Evolutionary conservation across 2,888 invertebrate genomes (phyloP).

Genomic region (Microplitis manilae): DNA sequence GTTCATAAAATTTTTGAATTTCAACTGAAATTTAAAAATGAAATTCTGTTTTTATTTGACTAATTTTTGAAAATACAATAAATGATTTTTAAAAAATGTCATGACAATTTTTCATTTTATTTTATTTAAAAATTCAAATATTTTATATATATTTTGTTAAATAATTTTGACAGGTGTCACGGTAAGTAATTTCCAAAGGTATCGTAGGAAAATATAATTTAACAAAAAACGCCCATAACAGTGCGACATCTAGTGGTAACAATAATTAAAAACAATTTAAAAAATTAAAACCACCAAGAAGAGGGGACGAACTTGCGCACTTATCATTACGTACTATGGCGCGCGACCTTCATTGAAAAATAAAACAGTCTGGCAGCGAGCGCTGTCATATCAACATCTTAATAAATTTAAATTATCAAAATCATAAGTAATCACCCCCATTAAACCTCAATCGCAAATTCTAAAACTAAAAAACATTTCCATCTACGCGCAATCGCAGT

Average conservation of each 20-base stretch:
- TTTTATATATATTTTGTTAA: too few relatives aligned
- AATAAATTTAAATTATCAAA: neutral
- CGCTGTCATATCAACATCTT: neutral
- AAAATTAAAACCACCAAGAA: neutral
- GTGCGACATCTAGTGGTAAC: neutral
- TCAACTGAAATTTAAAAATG: too few relatives aligned
- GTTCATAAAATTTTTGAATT: too few relatives aligned
- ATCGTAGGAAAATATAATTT: neutral
- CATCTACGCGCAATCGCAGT: neutral
- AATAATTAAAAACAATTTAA: neutral
- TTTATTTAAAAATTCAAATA: too few relatives aligned
- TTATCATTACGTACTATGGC: neutral
- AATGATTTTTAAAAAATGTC: too few relatives aligned
- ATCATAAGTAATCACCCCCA: neutral
- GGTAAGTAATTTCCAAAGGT: neutral
- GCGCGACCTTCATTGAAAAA: conserved; percentile 20
- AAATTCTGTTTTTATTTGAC: too few relatives aligned
- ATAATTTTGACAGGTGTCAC: neutral
- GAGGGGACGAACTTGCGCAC: conserved; percentile 10
- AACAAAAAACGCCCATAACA: neutral
- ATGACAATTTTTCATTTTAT: too few relatives aligned
- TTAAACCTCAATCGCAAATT: neutral
- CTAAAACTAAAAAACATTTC: neutral
- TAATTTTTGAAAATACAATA: too few relatives aligned
- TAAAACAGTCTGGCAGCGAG: conserved; percentile 22